These are phyloP conservation scores for Falco biarmicus DNA, from an alignment of 2,797 vertebrate genomes.

Conservation along the genomic window DNA sequence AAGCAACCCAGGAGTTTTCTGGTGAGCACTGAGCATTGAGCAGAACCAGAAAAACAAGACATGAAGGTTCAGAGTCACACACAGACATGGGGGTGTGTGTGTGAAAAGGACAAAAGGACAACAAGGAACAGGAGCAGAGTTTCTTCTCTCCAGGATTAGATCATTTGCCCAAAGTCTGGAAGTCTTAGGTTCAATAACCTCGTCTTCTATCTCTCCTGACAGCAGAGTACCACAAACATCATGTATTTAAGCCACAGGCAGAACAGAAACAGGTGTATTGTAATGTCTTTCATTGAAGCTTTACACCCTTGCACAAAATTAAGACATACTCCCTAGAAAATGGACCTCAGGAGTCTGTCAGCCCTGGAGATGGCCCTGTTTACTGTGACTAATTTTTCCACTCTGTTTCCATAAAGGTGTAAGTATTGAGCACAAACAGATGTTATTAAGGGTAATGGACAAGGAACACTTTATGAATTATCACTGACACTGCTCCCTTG, in stretches of 20 bases:
- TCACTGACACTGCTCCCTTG: background rate
- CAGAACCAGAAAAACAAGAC: background rate
- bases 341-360: background rate
- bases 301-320: background rate
- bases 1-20: background rate
- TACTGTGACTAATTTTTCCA: background rate
- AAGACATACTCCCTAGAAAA: background rate
- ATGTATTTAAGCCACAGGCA: background rate
- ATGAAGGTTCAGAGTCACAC: background rate
- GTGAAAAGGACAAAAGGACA: background rate
- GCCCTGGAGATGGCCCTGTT: background rate
- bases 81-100: no score
- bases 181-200: background rate
- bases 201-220: background rate
- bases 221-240: background rate
- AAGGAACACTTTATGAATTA: background rate
- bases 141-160: background rate
- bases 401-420: background rate
- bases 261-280: background rate
- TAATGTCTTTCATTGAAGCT: background rate
- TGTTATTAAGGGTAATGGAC: background rate
- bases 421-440: background rate
- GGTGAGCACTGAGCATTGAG: background rate
- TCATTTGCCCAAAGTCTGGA: background rate
- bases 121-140: background rate